These are phyloP conservation scores for Drosophila phalerata DNA, from an alignment of 2,888 invertebrate genomes.

Conservation along the genomic window DNA sequence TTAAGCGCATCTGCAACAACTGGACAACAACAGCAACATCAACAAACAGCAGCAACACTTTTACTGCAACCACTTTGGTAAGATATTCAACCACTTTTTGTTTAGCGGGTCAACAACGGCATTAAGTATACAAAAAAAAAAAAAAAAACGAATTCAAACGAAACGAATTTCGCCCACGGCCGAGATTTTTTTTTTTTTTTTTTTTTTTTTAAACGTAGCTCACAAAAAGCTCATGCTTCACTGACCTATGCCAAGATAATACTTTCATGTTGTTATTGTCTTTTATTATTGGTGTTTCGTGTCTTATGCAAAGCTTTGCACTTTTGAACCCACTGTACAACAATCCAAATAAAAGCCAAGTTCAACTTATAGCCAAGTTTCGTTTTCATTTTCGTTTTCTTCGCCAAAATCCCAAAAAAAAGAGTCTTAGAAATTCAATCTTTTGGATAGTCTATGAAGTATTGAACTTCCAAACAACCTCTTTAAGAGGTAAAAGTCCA, in stretches of 20 bases:
- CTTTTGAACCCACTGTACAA: conserved; percentile 46
- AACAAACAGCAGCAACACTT: conserved; percentile 45
- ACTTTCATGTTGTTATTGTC: conserved; percentile 15
- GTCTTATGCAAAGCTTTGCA: conserved; percentile 57
- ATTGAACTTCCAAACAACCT: too few relatives aligned
- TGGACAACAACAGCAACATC: conserved; percentile 19
- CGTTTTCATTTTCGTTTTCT: conserved; percentile 39
- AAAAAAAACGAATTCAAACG: conserved; percentile 27
- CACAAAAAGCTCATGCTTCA: conserved; percentile 56
- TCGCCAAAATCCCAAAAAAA: too few relatives aligned
- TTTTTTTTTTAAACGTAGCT: conserved; percentile 1
- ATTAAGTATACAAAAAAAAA: not conserved
- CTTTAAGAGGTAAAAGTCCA: too few relatives aligned
- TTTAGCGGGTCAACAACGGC: conserved; percentile 52
- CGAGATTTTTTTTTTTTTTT: conserved; percentile 23
- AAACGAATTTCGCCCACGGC: conserved; percentile 55
- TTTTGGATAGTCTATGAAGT: not conserved
- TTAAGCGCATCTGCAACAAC: conserved; percentile 66
- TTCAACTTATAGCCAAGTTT: conserved; percentile 68
- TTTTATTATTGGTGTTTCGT: conserved; percentile 10
- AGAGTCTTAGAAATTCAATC: too few relatives aligned
- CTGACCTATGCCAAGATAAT: conserved; percentile 70
- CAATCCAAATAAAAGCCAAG: conserved; percentile 36
- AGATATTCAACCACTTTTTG: conserved; percentile 25
- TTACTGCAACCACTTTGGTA: conserved; percentile 60